phyloP scores from a whole-genome alignment of 2,888 invertebrate species.

The Drosophila mercatorum region DNA sequence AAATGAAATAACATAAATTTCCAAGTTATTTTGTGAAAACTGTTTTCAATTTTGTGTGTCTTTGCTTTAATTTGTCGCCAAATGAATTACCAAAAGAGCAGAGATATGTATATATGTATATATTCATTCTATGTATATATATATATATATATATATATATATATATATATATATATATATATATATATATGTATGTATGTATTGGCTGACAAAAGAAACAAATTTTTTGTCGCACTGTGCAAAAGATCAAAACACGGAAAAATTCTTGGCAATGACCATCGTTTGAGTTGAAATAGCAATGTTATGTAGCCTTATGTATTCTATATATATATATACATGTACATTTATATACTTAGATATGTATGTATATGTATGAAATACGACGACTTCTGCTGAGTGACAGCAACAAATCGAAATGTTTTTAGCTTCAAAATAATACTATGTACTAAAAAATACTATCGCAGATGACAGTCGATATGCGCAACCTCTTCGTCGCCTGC shows the following conservation, averaged over 20 bases:
- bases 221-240: slow-evolving; percentile 61
- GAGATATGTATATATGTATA: not conserved
- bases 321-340: slow-evolving; percentile 6
- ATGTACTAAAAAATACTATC: slow-evolving; percentile 7
- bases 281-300: slow-evolving; percentile 75
- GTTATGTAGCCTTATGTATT: slow-evolving; percentile 51
- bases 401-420: slow-evolving; percentile 49
- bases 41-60: slow-evolving; percentile 42
- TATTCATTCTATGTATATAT: not conserved
- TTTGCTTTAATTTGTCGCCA: slow-evolving; percentile 76
- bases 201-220: slow-evolving; percentile 59
- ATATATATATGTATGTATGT: slow-evolving; percentile 10
- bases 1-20: slow-evolving; percentile 46
- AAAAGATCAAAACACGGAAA: slow-evolving; percentile 80
- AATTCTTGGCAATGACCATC: slow-evolving; percentile 81
- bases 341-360: slow-evolving; percentile 4
- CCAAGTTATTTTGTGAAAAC: slow-evolving; percentile 17
- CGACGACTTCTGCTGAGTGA: slow-evolving; percentile 67
- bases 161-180: not conserved
- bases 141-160: slow-evolving; percentile 9
- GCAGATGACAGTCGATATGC: slow-evolving; percentile 5
- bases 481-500: not conserved
- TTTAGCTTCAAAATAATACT: slow-evolving; percentile 19
- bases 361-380: slow-evolving; percentile 30
- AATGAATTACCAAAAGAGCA: slow-evolving; percentile 70